phyloP scores from a whole-genome alignment of 64 coral and sea anemone species.

The Montipora capricornis region DNA sequence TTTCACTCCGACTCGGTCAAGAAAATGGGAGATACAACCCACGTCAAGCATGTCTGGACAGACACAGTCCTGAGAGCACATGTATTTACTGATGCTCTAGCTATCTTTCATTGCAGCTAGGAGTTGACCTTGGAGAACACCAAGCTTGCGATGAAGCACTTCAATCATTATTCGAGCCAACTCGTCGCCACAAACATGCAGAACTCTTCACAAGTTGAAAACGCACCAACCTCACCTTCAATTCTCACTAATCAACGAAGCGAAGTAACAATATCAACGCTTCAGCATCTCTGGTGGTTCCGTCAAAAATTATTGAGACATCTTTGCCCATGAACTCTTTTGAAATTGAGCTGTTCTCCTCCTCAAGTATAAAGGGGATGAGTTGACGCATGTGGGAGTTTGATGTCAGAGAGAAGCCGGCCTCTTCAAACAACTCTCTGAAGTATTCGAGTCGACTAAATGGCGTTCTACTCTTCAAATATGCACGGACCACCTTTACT shows the following conservation, averaged over 20 bases:
- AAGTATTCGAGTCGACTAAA: slow-evolving; percentile 25
- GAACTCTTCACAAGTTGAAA: neutral
- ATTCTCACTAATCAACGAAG: neutral
- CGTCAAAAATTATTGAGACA: neutral
- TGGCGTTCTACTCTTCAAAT: slow-evolving; percentile 43
- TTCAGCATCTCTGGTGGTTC: neutral
- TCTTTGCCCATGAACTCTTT: neutral
- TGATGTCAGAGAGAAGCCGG: neutral
- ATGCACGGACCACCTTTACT: slow-evolving; percentile 55
- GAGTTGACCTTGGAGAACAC: slow-evolving; percentile 7
- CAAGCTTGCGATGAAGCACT: neutral
- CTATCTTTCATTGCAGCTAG: slow-evolving; percentile 46
- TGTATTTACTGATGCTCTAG: slow-evolving; percentile 12
- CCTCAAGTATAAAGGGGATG: neutral
- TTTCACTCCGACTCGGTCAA: neutral
- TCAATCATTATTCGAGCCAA: neutral
- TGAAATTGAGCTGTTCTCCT: neutral
- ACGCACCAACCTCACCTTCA: neutral
- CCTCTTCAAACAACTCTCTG: neutral
- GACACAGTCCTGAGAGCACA: slow-evolving; percentile 12
- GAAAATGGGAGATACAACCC: neutral
- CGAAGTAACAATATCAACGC: neutral
- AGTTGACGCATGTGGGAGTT: neutral
- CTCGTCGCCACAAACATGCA: neutral
- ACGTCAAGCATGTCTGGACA: slow-evolving; percentile 14